These are phyloP conservation scores for Machaerirhynchus nigripectus DNA, from an alignment of 2,113 vertebrate species.

Conservation along the genomic window DNA sequence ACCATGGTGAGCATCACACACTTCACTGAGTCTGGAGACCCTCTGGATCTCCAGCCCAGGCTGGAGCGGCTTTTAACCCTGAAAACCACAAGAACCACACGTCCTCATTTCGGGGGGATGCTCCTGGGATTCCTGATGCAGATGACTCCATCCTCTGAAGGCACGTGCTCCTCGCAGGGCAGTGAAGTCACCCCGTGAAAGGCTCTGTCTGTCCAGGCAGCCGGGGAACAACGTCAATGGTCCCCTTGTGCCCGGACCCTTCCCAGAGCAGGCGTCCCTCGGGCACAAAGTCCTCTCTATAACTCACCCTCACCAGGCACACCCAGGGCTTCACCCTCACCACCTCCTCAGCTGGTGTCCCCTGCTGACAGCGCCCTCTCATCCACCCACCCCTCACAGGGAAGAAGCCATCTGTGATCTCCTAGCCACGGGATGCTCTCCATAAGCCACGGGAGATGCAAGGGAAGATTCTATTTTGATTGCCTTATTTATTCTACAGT, in stretches of 20 bases:
- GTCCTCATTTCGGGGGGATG: neutral
- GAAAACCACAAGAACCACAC: neutral
- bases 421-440: neutral
- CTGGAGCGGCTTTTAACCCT: neutral
- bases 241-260: neutral
- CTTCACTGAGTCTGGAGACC: neutral
- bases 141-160: neutral
- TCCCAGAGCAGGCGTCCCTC: neutral
- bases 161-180: neutral
- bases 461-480: neutral
- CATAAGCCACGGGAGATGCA: neutral
- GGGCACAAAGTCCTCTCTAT: neutral
- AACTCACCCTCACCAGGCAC: neutral
- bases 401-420: neutral
- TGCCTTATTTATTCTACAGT: neutral
- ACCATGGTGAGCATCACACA: rapidly evolving
- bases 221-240: neutral
- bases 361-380: neutral
- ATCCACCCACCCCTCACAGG: neutral
- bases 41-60: neutral
- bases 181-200: neutral
- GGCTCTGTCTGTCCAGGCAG: neutral
- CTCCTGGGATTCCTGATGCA: neutral
- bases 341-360: neutral
- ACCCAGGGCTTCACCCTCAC: neutral